Conservation (phyloP, 2,113 vertebrate genomes). For the Oreochromis spilurus region DNA sequence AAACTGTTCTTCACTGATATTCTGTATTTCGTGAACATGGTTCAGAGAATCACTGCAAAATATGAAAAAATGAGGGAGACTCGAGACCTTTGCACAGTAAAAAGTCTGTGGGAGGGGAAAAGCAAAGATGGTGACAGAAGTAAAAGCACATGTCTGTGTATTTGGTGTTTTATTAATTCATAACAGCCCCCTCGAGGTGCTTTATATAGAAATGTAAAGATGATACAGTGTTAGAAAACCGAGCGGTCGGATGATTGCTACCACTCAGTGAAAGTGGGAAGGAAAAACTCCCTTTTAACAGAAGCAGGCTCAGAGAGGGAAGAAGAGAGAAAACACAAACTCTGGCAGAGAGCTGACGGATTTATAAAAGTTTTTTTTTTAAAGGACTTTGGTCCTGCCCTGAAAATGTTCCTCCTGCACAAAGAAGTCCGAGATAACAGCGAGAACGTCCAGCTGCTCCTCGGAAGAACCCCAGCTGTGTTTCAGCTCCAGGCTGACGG, state of each 20-base stretch:
- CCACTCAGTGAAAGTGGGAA: not conserved
- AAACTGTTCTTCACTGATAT: not conserved
- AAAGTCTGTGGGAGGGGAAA: not conserved
- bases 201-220: not conserved
- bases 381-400: not conserved
- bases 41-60: not conserved
- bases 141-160: not conserved
- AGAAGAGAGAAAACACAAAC: not conserved
- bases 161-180: not conserved
- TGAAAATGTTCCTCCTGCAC: not conserved
- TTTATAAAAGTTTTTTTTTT: not conserved
- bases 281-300: not conserved
- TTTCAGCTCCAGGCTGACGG: not conserved
- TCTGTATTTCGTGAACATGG: fast-evolving
- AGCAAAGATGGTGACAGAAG: not conserved
- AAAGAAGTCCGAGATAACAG: not conserved
- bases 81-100: not conserved
- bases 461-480: not conserved
- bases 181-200: not conserved
- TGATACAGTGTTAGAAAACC: fast-evolving
- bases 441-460: not conserved
- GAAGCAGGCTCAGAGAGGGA: not conserved
- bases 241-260: fast-evolving
- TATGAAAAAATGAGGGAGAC: not conserved
- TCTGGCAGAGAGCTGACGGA: not conserved